Percentiles rank a stretch among this genome's conserved stretches.
These are phyloP conservation scores for Ctenopoma multispine DNA, from an alignment of 2,797 vertebrate species.

Conservation along the genomic window DNA sequence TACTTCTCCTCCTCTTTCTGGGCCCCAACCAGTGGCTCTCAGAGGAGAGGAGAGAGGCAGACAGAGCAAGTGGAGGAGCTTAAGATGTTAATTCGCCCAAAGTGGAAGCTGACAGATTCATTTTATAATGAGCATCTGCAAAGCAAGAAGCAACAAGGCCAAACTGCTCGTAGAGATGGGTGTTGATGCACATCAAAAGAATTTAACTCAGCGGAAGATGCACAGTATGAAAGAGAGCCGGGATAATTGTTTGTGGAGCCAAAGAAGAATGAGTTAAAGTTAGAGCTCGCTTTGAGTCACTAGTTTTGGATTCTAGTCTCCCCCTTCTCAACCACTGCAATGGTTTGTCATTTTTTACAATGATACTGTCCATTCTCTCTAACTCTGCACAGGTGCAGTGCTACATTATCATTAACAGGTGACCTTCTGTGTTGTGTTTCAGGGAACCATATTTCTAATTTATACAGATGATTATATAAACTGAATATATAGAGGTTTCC, in stretches of 20 bases:
- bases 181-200: conserved; percentile 31
- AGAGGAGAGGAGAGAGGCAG: conserved; percentile 37
- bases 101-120: conserved; percentile 70
- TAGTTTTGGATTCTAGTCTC: no score
- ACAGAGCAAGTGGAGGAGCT: conserved; percentile 52
- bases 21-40: conserved; percentile 46
- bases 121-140: conserved; percentile 66
- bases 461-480: no score
- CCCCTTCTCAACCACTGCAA: no score
- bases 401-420: no score
- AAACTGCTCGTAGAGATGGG: conserved; percentile 28
- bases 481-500: no score
- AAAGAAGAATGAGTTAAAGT: conserved; percentile 27
- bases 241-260: conserved; percentile 28
- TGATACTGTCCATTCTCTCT: no score
- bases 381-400: no score
- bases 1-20: conserved; percentile 13
- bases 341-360: no score
- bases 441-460: no score
- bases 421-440: no score
- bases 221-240: conserved; percentile 8
- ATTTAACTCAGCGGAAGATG: conserved; percentile 33
- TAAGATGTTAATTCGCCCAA: conserved; percentile 69
- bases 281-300: conserved; percentile 15
- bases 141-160: conserved; percentile 54